A percentile compares a stretch with the other conserved stretches of the same genome.
phyloP scores from a whole-genome alignment of 1,140 invertebrate species.

The Panagrolaimus sp. region DNA sequence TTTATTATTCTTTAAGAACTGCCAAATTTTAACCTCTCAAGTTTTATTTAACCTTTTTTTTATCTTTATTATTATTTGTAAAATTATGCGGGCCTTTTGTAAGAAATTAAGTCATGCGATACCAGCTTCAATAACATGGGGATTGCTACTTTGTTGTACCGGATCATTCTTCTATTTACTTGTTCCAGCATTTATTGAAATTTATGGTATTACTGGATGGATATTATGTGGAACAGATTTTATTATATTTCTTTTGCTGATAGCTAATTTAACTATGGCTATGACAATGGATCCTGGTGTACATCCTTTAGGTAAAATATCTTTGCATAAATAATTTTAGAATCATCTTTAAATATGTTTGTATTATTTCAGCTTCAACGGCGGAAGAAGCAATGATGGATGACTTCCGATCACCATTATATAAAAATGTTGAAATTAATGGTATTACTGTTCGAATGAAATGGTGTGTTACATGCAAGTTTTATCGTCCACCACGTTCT shows the following conservation, averaged over 20 bases:
- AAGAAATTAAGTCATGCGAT: conserved; percentile 44
- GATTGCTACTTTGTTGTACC: conserved; percentile 79
- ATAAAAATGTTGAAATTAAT: conserved; percentile 89
- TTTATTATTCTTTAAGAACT: no score
- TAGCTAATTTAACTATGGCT: conserved; percentile 94
- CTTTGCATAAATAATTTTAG: conserved; percentile 9
- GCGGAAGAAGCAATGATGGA: conserved; percentile 64
- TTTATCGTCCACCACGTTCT: conserved; percentile 93
- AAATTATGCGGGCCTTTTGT: conserved; percentile 28
- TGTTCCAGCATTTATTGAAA: conserved; percentile 30
- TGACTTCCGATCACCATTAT: conserved; percentile 90
- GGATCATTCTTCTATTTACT: conserved; percentile 89
- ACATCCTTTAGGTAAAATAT: conserved; percentile 83
- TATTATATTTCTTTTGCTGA: conserved; percentile 87
- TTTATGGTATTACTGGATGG: conserved; percentile 60
- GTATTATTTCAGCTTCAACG: conserved; percentile 37
- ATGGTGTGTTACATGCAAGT: conserved; percentile 99
- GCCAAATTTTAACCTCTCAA: no score
- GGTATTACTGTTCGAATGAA: conserved; percentile 96
- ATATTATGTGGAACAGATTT: conserved; percentile 86
- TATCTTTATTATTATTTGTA: no score
- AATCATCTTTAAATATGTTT: neutral
- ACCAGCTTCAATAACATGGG: conserved; percentile 91
- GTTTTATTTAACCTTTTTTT: no score
- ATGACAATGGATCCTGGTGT: conserved; percentile 99